Evolutionary conservation across 2,797 vertebrate genomes (phyloP), one percentile per base, ranked within the genome.

Genomic region (Acipenser oxyrinchus): DNA sequence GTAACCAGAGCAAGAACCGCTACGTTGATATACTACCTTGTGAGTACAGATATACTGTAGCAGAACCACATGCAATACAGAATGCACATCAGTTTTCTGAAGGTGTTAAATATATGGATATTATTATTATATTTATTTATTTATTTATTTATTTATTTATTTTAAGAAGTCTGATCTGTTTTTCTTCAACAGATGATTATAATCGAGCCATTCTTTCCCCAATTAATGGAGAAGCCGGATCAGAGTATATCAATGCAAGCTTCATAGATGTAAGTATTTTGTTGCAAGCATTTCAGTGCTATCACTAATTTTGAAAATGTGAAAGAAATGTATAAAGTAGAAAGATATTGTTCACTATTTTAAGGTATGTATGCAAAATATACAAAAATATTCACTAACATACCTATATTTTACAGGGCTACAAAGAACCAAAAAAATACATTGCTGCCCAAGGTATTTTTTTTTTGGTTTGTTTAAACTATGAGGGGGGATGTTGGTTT

Each of bases 11-110:
- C 55, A 99, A 97, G 88, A 99, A 99, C 73, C 95, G 97, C 55
- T 99, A 99, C 1, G 88, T 96, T 48, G 97, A 99, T 81, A 99
- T 99, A 72, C 89, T 99, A 64, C 97, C 96, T 23, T 99, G 97
- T 99, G 76, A 93, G 93, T 91, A 70, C 48, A 57, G 60, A 10
- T 67, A 18, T 53, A 13, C 48, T 62, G 8, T 9, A 52, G 10
- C 6, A 23, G 15, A 50, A 55, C 23, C 9, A 4, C 37, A 4
- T 37, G 37, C 5, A 37, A 37, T 37, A 37, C 37, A 37, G 37
- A 37, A 37, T n/a, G 7, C 18, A 9, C 70, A 12, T 49, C 11
- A 8, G 1, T 12, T 51, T 57, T 10, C 51, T 55, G 7, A 48
- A 60, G 60, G 8, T 6, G 13, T 49, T 51, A 59, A 2, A 65